A percentile compares a stretch with the other conserved stretches of the same genome.
Evolutionary conservation across 2,797 vertebrate genomes (phyloP).

Genomic region (Uromys caudimaculatus): DNA sequence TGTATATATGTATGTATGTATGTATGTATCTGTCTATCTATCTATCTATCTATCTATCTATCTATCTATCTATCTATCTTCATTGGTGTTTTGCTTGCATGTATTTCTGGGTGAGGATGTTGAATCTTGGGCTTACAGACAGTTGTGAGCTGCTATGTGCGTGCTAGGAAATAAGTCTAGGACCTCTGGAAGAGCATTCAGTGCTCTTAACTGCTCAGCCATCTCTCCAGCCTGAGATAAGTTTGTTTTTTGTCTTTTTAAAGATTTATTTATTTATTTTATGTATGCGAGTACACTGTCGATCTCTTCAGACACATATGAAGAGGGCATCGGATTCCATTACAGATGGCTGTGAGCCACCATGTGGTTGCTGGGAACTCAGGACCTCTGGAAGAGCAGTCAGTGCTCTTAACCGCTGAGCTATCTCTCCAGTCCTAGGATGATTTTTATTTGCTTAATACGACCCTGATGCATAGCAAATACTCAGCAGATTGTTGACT

Average conservation of each 20-base stretch:
- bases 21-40: too few relatives aligned
- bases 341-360: not conserved
- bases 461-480: constrained; percentile 34
- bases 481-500: constrained; percentile 3
- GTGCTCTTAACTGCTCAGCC: not conserved
- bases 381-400: not conserved
- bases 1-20: too few relatives aligned
- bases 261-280: too few relatives aligned
- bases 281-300: too few relatives aligned
- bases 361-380: not conserved
- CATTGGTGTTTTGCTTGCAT: not conserved
- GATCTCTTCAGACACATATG: too few relatives aligned
- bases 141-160: not conserved
- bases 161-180: not conserved
- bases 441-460: constrained; percentile 34
- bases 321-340: too few relatives aligned
- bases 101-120: not conserved
- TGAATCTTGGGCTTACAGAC: not conserved
- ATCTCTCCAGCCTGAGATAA: not conserved
- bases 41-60: too few relatives aligned
- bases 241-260: too few relatives aligned
- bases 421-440: not conserved
- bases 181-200: not conserved
- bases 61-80: too few relatives aligned
- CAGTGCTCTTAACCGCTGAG: not conserved